A percentile compares a stretch with the other conserved stretches of the same genome.
Evolutionary conservation across 37 sponge, comb jelly and placozoan species (phyloP).

Genomic region (Petrosia ficiformis): DNA sequence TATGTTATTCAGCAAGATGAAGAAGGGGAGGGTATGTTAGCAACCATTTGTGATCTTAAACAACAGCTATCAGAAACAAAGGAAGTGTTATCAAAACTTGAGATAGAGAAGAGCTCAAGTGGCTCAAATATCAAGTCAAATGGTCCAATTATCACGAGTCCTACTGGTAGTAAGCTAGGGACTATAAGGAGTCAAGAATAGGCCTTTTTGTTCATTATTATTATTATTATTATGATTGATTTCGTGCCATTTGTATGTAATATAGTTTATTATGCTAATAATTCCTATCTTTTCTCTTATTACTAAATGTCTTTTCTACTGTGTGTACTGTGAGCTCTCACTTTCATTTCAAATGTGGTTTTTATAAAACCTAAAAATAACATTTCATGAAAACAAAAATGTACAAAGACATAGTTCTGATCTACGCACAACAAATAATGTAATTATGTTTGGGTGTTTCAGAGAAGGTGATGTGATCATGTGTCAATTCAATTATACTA

Average conservation of each 20-base stretch:
- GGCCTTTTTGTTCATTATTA: neutral
- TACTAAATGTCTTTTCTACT: too few species aligned
- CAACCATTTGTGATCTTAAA: constrained; percentile 30
- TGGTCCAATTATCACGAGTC: neutral
- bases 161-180: neutral
- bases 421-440: too few species aligned
- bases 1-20: constrained; percentile 87
- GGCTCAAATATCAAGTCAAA: neutral
- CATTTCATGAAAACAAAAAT: too few species aligned
- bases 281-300: neutral
- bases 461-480: too few species aligned
- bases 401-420: too few species aligned
- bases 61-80: constrained; percentile 38
- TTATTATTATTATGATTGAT: neutral
- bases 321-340: too few species aligned
- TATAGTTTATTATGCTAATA: neutral
- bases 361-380: too few species aligned
- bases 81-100: too few species aligned
- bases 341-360: too few species aligned
- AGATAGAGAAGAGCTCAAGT: too few species aligned
- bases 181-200: neutral
- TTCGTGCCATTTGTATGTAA: neutral
- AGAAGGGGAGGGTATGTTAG: constrained; percentile 75
- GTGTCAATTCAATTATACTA: too few species aligned
- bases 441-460: too few species aligned